These are phyloP conservation scores for Ammospiza caudacuta DNA, from an alignment of 2,113 vertebrate species.

Conservation along the genomic window DNA sequence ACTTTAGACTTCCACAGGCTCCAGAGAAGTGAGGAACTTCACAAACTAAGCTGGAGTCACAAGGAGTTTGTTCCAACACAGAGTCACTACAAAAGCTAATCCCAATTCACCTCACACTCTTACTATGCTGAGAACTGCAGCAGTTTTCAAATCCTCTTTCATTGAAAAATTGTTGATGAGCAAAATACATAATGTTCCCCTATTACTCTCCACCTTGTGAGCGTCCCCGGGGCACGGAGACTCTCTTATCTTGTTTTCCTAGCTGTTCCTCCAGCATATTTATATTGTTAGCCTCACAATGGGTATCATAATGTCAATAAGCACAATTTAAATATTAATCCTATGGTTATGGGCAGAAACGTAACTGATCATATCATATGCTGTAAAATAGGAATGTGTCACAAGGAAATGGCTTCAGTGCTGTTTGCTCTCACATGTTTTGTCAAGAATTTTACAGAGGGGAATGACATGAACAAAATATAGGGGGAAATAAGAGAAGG, in stretches of 20 bases:
- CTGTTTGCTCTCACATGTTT: background rate
- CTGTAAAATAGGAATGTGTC: background rate
- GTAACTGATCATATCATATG: background rate
- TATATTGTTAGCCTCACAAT: conserved; percentile 31
- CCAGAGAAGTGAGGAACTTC: background rate
- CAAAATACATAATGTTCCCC: conserved; percentile 20
- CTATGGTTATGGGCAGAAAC: conserved; percentile 7
- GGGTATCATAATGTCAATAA: conserved; percentile 52
- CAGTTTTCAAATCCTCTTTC: conserved; percentile 26
- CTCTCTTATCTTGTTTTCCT: conserved; percentile 55
- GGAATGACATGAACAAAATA: background rate
- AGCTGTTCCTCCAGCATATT: conserved; percentile 37
- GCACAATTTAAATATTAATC: conserved; percentile 43
- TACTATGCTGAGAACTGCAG: background rate
- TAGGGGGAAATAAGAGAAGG: background rate
- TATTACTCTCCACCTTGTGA: conserved; percentile 5
- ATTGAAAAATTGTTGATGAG: conserved; percentile 48
- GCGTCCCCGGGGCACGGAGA: background rate
- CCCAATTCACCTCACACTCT: background rate
- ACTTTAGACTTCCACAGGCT: background rate
- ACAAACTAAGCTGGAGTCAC: background rate
- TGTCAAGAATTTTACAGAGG: background rate
- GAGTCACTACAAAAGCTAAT: background rate
- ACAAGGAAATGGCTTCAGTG: background rate
- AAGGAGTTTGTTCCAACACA: background rate